Base-by-base conservation (phyloP, 2,113 vertebrate species). In the Ptilonorhynchus violaceus region DNA sequence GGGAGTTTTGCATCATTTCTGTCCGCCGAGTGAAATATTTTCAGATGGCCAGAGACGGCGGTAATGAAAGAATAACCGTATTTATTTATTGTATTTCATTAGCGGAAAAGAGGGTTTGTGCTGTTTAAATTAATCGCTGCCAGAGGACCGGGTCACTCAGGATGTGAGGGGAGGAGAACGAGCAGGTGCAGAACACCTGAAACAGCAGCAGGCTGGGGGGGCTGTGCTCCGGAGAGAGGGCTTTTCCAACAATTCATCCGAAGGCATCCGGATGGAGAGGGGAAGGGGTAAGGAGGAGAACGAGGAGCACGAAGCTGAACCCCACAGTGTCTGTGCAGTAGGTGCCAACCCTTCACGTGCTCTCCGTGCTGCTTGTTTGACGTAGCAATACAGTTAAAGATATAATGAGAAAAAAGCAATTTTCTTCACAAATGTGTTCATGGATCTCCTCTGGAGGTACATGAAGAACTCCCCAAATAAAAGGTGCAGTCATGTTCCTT, bases 111-210 rank as follows among this genome's bases (percentile, higher is more conserved):
- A 92, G 88, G 64, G 27, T 96, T 89, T 92, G 33, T 73, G 83
- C 55, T 49, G 56, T 81, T 97, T 77, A 85, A 96, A 97, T 93
- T 78, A 96, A 86, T 92, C 94, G 53, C 96, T 97, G 97, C 96
- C 91, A 83, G 77, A 80, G 88, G 95, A 94, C 75, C 37, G 76
- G 64, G 63, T 93, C 96, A 19, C 89, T 97, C 76, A 58, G 4
- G 56, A 22, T 68, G 80, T 53, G 66, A 90, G 83, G 78, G 74
- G 76, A 93, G 53, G 59, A 86, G 89, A 91, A 58, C 2, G 5
- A 96, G 85, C 85, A 95, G 95, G 96, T 96, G 94, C 90, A 85
- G 46, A 96, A 76, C 93, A 98, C 94, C 94, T 95, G 94, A 97
- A 97, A 95, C 64, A 97, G 88, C 88, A 97, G 85, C 85, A 93